Base-by-base conservation (phyloP, 2,113 vertebrate genomes). In the Diphyllodes magnificus region DNA sequence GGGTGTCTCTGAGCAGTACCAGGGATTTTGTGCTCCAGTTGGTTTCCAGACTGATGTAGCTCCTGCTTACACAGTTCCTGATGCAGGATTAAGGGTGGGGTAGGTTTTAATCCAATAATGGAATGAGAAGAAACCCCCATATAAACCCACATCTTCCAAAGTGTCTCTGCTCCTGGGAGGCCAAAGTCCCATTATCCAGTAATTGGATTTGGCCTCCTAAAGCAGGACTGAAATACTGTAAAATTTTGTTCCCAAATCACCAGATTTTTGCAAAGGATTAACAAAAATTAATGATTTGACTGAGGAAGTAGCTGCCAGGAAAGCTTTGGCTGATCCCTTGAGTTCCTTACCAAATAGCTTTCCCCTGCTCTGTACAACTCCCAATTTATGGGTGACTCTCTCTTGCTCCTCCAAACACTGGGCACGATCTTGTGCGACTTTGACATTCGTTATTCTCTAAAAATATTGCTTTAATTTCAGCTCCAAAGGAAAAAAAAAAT, bases 181-280 rank as follows among this genome's bases (percentile, higher is more conserved):
- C 45, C 68, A 8, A 78, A 93, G 84, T 61, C 81, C 82, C 69
- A 30, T 95, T 95, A 93, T 35, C 83, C 65, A 22, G 15, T 89
- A 83, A 95, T 53, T 86, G 92, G 88, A 93, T 97, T 97, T 97
- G 86, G 81, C 56, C 20, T 82, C 64, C 65, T 89, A 87, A 51
- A 72, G 45, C 65, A 42, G 20, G 10, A 10, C 86, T 27, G 61
- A 92, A 82, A 68, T 27, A 39, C 57, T 87, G 24, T 6, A 81
- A 81, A 95, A 88, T 39, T 86, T 77, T 63, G 16, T 73, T 90
- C 61, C 65, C 49, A 79, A 68, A 70, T 65, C 77, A 51, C 28
- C 88, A 93, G 82, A 86, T 90, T 97, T 95, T 93, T 94, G 42
- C 57, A 44, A 83, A 88, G 94, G 86, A 95, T 96, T 93, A 81